Percentiles rank a stretch among this genome's conserved stretches.
phyloP scores from a whole-genome alignment of 2,797 vertebrate species.

The Lindbergichthys nudifrons region DNA sequence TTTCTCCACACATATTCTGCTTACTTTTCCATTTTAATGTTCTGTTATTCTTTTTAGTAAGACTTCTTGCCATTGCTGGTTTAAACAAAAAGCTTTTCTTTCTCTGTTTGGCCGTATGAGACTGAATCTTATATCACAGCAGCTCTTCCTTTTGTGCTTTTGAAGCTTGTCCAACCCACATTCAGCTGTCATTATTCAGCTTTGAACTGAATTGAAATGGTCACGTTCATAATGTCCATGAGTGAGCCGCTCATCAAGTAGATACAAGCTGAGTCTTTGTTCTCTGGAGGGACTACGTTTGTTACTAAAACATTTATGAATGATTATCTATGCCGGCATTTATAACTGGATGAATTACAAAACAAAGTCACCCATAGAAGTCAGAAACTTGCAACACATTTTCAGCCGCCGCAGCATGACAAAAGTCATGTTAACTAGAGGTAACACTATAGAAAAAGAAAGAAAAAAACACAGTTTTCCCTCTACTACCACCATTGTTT shows the following conservation, averaged over 20 bases:
- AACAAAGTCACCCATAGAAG: slow-evolving; percentile 28
- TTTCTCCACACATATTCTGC: slow-evolving; percentile 52
- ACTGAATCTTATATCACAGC: slow-evolving; percentile 49
- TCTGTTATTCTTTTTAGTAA: slow-evolving; percentile 46
- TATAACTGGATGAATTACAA: slow-evolving; percentile 31
- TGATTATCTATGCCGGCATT: slow-evolving; percentile 36
- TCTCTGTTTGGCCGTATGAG: slow-evolving; percentile 43
- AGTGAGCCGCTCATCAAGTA: slow-evolving; percentile 38
- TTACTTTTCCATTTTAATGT: slow-evolving; percentile 48
- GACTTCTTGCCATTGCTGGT: slow-evolving; percentile 28
- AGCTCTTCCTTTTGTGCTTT: slow-evolving; percentile 52
- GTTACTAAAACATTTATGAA: slow-evolving; percentile 35
- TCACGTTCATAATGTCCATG: slow-evolving; percentile 23
- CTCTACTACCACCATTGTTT: neutral
- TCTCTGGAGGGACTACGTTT: slow-evolving; percentile 31
- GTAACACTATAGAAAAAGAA: neutral
- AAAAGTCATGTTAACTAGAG: slow-evolving; percentile 26
- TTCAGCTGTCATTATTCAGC: slow-evolving; percentile 56
- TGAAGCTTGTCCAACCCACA: slow-evolving; percentile 53
- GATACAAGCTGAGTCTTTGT: slow-evolving; percentile 55
- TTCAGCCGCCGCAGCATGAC: slow-evolving; percentile 11
- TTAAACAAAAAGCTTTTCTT: slow-evolving; percentile 31
- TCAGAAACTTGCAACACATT: slow-evolving; percentile 25
- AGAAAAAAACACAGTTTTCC: no score
- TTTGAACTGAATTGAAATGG: slow-evolving; percentile 55